A percentile compares a stretch with the other conserved stretches of the same genome.
phyloP scores from a whole-genome alignment of 37 sponge, comb jelly and placozoan genomes.

The Ianthella basta region DNA sequence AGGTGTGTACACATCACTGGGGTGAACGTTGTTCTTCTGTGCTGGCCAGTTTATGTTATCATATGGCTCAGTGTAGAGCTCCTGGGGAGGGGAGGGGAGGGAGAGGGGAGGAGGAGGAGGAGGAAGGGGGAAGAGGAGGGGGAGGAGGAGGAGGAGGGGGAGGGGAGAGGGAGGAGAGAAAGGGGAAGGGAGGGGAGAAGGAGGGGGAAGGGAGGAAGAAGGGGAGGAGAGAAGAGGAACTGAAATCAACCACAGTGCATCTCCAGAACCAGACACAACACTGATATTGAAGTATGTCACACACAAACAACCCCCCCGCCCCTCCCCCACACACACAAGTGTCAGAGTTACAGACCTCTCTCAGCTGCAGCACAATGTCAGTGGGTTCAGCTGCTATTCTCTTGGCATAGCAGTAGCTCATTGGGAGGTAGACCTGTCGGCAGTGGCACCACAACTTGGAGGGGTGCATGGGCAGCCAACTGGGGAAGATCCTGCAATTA shows the following conservation, averaged over 20 bases:
- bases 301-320: no score
- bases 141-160: no score
- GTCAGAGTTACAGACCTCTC: constrained; percentile 49
- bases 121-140: no score
- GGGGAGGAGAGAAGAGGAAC: no score
- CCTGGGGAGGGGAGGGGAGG: constrained; percentile 29
- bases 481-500: constrained; percentile 73
- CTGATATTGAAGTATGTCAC: no score
- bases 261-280: no score
- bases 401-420: constrained; percentile 88
- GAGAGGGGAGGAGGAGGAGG: no score
- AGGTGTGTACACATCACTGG: constrained; percentile 82
- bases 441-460: constrained; percentile 94
- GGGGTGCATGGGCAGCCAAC: constrained; percentile 79
- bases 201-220: no score
- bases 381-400: constrained; percentile 48
- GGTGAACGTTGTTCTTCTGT: constrained; percentile 78
- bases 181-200: no score
- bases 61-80: constrained; percentile 74
- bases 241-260: no score
- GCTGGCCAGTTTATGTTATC: constrained; percentile 79
- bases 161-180: no score
- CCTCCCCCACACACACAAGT: background rate
- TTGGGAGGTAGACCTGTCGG: constrained; percentile 92
- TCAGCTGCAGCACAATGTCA: constrained; percentile 49